Evolutionary conservation across 2,888 invertebrate species (phyloP).

Genomic region (Drosophila basisetae): DNA sequence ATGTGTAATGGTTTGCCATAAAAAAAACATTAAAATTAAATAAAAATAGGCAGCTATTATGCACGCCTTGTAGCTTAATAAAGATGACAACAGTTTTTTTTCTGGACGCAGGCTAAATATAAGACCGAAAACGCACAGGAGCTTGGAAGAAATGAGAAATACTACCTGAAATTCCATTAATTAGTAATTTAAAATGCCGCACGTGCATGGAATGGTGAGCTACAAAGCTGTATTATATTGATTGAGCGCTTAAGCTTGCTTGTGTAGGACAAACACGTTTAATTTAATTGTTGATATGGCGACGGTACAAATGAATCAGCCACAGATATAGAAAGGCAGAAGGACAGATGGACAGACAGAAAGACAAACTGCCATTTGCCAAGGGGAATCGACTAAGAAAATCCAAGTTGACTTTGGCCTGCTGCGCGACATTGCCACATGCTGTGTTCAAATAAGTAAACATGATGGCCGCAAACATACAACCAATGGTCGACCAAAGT

Average conservation of each 20-base stretch:
- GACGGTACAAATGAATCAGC: slow-evolving; percentile 70
- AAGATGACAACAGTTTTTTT: slow-evolving; percentile 6
- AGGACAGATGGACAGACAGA: slow-evolving; percentile 11
- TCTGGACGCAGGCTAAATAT: slow-evolving; percentile 44
- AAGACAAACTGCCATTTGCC: slow-evolving; percentile 40
- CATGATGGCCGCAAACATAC: slow-evolving; percentile 59
- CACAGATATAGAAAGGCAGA: slow-evolving; percentile 25
- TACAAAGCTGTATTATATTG: slow-evolving; percentile 56
- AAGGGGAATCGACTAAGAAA: slow-evolving; percentile 66
- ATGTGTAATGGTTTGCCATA: neutral
- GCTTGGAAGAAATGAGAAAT: slow-evolving; percentile 19
- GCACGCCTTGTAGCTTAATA: slow-evolving; percentile 2
- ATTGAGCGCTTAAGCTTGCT: slow-evolving; percentile 73
- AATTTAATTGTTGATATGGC: slow-evolving; percentile 80
- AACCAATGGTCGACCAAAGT: slow-evolving; percentile 51
- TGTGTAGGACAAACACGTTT: slow-evolving; percentile 76
- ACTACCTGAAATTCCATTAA: slow-evolving; percentile 64
- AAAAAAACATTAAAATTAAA: neutral
- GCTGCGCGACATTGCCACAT: slow-evolving; percentile 71
- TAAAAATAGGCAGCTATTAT: neutral
- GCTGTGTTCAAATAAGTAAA: slow-evolving; percentile 78
- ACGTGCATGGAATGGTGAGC: slow-evolving; percentile 65
- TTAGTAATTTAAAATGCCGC: slow-evolving; percentile 78
- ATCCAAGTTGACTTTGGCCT: slow-evolving; percentile 74
- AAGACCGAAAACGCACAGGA: slow-evolving; percentile 27